Base-by-base conservation (phyloP, 2,888 invertebrate species). In the Meiosimyza decipiens region DNA sequence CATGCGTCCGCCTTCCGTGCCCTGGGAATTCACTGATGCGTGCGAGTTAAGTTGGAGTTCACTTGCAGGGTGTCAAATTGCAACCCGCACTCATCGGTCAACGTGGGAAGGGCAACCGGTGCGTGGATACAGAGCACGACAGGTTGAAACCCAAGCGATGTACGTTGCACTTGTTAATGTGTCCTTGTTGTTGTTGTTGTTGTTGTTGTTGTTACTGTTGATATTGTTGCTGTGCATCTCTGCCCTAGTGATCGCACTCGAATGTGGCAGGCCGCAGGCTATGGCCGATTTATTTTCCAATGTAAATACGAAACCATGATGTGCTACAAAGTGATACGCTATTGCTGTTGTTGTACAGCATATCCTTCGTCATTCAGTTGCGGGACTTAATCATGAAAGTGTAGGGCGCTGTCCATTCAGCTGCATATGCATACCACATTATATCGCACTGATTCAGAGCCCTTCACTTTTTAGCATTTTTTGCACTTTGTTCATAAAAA, bases 131-230 rank as follows among this genome's bases (percentile, higher is more conserved):
- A 67, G 47, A 12, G 22, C 55, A 50, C 55, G 57, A 57, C 67
- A 33, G 57, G 55, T 49, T 16, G 15, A 22, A 60, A 60, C 9
- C 9, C 40, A 49, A 47, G 63, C 13, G 28, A 13, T 22, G 15
- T 50, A 9, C 60, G 50, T 11, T 60, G 69, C 69, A 69, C 62
- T 69, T 69, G 69, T 69, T 69, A 40, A 40, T 40, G 69, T 51
- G 22, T 22, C 60, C 13, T 18, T 60, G 60, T 6, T 40, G 40
- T 40, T 40, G 40, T 40, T 40, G 40, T 1, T 7, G 40, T 40
- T 40, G 40, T n/a, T n/a, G n/a, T n/a, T n/a, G n/a, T 40, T 40
- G 40, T 40, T 40, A 6, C 5, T 40, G 40, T 40, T 2, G 40
- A 4, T 40, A 9, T 40, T 40, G 40, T 9, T 40, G 40, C 9